phyloP scores from a whole-genome alignment of 2,113 vertebrate species.

The Amphilophus citrinellus region DNA sequence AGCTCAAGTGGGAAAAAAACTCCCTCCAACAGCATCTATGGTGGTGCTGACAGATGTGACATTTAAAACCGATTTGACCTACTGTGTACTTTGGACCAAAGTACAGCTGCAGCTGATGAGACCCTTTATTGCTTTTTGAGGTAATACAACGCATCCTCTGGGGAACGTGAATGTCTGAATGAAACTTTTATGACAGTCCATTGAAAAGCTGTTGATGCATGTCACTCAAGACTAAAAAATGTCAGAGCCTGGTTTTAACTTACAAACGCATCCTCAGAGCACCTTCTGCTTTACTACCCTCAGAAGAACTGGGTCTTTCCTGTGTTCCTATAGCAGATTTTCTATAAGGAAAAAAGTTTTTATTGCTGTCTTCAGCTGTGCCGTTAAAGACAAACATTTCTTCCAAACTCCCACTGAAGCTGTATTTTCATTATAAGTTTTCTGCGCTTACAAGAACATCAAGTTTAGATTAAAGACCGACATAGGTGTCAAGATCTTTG shows the following conservation, averaged over 20 bases:
- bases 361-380: not conserved
- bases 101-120: not conserved
- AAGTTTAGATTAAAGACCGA: not conserved
- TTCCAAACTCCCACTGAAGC: not conserved
- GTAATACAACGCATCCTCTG: not conserved
- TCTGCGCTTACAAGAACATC: not conserved
- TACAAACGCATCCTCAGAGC: not conserved
- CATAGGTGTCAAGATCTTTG: not conserved
- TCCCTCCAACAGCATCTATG: not conserved
- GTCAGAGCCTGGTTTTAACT: not conserved
- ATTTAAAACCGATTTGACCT: not conserved
- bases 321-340: not conserved
- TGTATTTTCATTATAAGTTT: not conserved
- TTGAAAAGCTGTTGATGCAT: not conserved
- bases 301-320: not conserved
- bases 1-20: not conserved
- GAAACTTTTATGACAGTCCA: not conserved
- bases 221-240: not conserved
- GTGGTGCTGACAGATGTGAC: slow-evolving; percentile 4
- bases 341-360: not conserved
- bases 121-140: not conserved
- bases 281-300: not conserved
- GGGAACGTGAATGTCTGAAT: not conserved
- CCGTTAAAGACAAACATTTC: not conserved
- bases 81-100: not conserved